phyloP scores from a whole-genome alignment of 2,888 invertebrate species.

The Proisotoma minuta region DNA sequence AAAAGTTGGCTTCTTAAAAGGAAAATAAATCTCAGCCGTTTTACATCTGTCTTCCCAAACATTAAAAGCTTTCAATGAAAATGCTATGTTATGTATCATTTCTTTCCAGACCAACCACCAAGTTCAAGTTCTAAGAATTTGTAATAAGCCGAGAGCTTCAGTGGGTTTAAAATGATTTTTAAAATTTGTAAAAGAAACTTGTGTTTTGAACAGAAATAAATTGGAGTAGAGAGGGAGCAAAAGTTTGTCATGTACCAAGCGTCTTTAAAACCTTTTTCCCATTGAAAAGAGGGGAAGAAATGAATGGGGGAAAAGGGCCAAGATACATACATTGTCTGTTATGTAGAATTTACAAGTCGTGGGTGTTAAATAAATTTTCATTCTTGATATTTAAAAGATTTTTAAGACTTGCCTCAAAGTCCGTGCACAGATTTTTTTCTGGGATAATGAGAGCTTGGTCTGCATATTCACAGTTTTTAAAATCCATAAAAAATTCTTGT shows the following conservation, averaged over 20 bases:
- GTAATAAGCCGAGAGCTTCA: neutral
- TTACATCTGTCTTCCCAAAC: conserved; percentile 3
- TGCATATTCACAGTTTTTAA: conserved; percentile 14
- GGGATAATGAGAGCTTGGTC: conserved; percentile 12
- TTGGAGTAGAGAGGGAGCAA: neutral
- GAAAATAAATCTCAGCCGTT: neutral
- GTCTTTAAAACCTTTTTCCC: neutral
- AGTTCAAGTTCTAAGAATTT: neutral
- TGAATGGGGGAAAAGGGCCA: neutral
- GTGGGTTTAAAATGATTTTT: neutral
- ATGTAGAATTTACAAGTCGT: neutral
- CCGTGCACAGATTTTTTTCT: conserved; percentile 11
- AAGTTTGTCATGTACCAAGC: neutral
- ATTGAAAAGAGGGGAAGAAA: conserved; percentile 4
- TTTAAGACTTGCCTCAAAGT: neutral
- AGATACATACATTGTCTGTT: neutral
- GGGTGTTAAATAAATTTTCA: neutral
- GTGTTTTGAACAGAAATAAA: neutral
- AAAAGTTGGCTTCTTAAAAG: no score
- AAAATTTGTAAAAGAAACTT: neutral
- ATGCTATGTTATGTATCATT: neutral
- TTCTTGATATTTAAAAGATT: no score
- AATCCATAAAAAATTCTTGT: conserved; percentile 2
- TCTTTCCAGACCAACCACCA: neutral
- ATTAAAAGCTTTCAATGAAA: neutral